Evolutionary conservation across 1,140 invertebrate genomes (phyloP), one percentile per base, ranked within the genome.

Genomic region (Ooceraea biroi): DNA sequence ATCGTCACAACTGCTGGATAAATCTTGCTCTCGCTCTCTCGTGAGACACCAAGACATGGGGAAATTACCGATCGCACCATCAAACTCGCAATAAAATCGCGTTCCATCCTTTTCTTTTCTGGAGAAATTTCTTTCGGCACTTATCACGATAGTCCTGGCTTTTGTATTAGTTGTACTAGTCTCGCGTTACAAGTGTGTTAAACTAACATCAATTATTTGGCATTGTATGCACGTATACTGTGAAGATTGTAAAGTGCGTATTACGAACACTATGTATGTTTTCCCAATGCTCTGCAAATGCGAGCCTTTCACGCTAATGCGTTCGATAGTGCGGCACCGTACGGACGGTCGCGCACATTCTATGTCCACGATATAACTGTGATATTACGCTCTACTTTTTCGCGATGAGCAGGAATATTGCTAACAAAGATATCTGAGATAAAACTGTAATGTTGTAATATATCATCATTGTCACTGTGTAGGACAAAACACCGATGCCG

Each of bases 311-410:
- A 52, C 55, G 57, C 48, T 19, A 3, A 55, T 68, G 63, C 76
- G 76, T 78, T 78, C 74, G 61, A 78, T 68, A 77, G 11, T 30
- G 61, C 46, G 46, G 22, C 41, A 46, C 14, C 36, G 36, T n/a
- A n/a, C 36, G 36, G 7, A 22, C 57, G 77, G 72, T 72, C 68
- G 86, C 83, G 73, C 68, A 72, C 82, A 73, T 90, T 92, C 90
- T 88, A 82, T 92, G 92, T 94, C 91, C 93, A 92, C 88, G 84
- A 92, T 92, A 90, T 92, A 94, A 93, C 93, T 94, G 93, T 94
- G 93, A 94, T 94, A 94, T 93, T 94, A 90, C 91, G 92, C 90
- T 36, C 36, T 91, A 91, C 92, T 92, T 87, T 92, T 91, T 90
- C 74, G 77, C 14, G 14, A n/a, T 10, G 41, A 44, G 61, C 69